phyloP scores from a whole-genome alignment of 2,888 invertebrate genomes.

The Elegia similella region DNA sequence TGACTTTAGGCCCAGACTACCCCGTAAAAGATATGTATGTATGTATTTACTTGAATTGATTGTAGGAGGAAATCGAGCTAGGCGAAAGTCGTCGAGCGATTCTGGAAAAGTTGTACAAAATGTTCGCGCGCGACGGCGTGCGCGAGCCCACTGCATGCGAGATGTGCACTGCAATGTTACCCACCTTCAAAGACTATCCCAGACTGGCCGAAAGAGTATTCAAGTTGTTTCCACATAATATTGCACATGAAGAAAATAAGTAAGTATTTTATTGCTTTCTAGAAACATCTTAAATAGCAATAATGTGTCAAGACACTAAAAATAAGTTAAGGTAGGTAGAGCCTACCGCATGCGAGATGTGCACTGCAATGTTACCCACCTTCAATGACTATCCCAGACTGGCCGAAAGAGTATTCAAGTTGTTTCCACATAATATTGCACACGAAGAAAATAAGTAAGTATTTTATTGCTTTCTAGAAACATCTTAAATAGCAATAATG shows the following conservation, averaged over 20 bases:
- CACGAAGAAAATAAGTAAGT: not conserved
- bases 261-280: not conserved
- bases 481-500: not conserved
- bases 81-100: conserved; percentile 25
- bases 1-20: too few species aligned
- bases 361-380: conserved; percentile 39
- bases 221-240: conserved; percentile 55
- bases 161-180: conserved; percentile 48
- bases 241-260: not conserved
- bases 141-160: conserved; percentile 42
- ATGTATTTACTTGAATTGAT: not conserved
- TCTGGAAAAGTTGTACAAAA: conserved; percentile 33
- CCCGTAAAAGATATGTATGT: too few species aligned
- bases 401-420: conserved; percentile 49
- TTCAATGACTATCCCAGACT: conserved; percentile 42
- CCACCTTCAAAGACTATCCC: conserved; percentile 36
- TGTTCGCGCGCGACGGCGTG: conserved; percentile 30
- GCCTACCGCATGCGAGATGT: conserved; percentile 49
- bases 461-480: not conserved
- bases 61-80: not conserved
- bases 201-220: conserved; percentile 52
- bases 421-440: conserved; percentile 53
- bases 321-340: too few species aligned
- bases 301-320: too few species aligned
- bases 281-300: not conserved